Base-by-base conservation (phyloP, 1,140 invertebrate genomes). In the Sycobia sp. region DNA sequence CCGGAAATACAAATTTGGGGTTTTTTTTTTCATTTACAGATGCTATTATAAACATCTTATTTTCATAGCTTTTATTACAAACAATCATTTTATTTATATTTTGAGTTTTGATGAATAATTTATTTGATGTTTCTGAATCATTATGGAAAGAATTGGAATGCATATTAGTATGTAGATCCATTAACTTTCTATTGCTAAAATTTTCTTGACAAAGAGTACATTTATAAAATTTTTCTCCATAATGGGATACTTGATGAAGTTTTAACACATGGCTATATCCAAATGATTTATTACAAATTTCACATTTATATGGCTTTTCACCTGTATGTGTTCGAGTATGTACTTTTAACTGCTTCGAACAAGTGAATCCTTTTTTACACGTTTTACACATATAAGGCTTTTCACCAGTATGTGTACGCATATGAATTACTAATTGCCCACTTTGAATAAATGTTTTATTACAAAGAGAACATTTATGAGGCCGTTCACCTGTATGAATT, bases 391-490 rank as follows among this genome's bases (percentile, higher is more conserved):
- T 90, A 73, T 94, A 96, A 0, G 93, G 93, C 76, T 95, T 95
- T 81, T 95, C 92, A 1, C 93, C 87, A 0, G 95, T 98, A 77
- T 98, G 91, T 0, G 91, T 93, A 16, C 91, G 83, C 83, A 91
- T 88, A 73, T 93, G 91, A 62, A 93, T 93, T 0, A 93, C 91
- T 62, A 93, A 73, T 70, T 93, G 91, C 3, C 95, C 92, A 36
- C 90, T 92, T 73, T 94, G 92, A 25, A 95, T 94, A 74, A 95
- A 95, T 0, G 92, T 94, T 76, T 95, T 95, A 53, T 89, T 87
- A 76, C 96, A 98, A 46, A 96, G 88, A n/a, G 88, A 89, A 76
- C 96, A 98, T 70, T 92, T 92, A 79, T 96, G 96, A 0, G 95
- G 95, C 22, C 95, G 86, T 78, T 97, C 95, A 0, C 96, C 89